Evolutionary conservation across 1,140 invertebrate species (phyloP), one percentile per base, ranked within the genome.

Genomic region (Marisa cornuarietis): DNA sequence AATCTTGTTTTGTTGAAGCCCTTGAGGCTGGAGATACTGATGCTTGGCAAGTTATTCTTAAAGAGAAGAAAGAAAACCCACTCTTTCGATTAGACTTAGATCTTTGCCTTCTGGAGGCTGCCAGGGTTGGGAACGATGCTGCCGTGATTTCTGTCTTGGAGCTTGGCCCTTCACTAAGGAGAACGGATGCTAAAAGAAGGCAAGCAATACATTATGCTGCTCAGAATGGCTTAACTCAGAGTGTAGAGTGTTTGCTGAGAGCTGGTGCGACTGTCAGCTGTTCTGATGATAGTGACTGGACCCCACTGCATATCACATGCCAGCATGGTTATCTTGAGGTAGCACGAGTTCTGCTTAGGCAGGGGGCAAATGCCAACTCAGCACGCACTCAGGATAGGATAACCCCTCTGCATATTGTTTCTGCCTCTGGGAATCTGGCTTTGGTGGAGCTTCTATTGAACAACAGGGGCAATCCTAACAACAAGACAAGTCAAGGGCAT

Each of bases 181-280:
- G 18, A 8, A 51, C 52, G 16, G 76, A 77, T 51, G 42, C 18
- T n/a, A 31, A 24, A n/a, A 63, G 76, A 22, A 26, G 68, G 49
- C 63, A 65, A 20, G 31, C 76, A 5, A 77, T 77, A 18, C 76
- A 77, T 26, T 31, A 65, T 69, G 76, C 76, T 69, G 76, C 76
- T 18, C 24, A 24, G 65, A 18, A n/a, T 24, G 76, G 76, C 31
- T 65, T 65, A 3, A 20, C 49, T n/a, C 49, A 52, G 31, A 69
- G 22, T 20, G 65, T 77, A 4, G 24, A 22, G 16, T 51, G 42
- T 18, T 54, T 77, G 51, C 22, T 69, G 9, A 31, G 31, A 8
- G 76, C 65, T 54, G 76, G 76, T 24, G 62, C 63, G 31, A 68
- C 65, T 31, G 54, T 77, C 3, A 69, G 24, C 54, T 66, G 49